These are phyloP conservation scores for Megaceryle torquata DNA, from an alignment of 2,113 vertebrate genomes.

Conservation along the genomic window DNA sequence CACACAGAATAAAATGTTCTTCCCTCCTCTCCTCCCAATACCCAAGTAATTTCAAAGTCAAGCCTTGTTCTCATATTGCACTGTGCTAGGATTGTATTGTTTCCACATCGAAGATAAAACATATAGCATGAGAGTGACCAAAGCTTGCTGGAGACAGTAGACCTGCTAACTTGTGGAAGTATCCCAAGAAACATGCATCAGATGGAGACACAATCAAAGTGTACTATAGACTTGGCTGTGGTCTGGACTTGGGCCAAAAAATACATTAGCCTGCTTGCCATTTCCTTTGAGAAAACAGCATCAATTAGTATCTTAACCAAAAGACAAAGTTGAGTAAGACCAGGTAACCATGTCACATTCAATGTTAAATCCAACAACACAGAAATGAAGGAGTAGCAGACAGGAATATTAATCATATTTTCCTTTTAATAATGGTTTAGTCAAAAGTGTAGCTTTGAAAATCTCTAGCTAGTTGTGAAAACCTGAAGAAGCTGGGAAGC, in stretches of 20 bases:
- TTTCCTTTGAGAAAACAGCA: conserved; percentile 2
- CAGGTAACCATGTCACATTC: conserved; percentile 8
- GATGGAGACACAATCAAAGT: background rate
- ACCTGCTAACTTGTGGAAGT: background rate
- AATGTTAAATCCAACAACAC: background rate
- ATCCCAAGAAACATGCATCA: background rate
- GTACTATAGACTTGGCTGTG: background rate
- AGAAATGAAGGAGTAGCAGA: conserved; percentile 65
- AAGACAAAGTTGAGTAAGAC: background rate
- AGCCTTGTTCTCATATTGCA: conserved; percentile 6
- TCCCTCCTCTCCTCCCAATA: background rate
- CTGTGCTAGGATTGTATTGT: conserved; percentile 15
- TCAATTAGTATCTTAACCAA: background rate
- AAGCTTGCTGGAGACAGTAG: conserved; percentile 1
- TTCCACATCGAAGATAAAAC: background rate
- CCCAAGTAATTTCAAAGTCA: background rate
- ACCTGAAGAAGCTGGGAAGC: conserved; percentile 59
- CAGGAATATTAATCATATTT: conserved; percentile 61
- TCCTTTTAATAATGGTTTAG: conserved; percentile 77
- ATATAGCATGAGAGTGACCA: background rate
- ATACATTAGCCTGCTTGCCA: background rate
- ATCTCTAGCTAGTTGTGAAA: conserved; percentile 70
- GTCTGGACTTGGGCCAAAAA: background rate
- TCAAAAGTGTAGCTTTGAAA: conserved; percentile 75
- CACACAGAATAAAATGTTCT: background rate